Percentiles rank a stretch among this genome's conserved stretches.
Evolutionary conservation across 1,140 invertebrate species (phyloP).

Genomic region (Aphis craccivora): DNA sequence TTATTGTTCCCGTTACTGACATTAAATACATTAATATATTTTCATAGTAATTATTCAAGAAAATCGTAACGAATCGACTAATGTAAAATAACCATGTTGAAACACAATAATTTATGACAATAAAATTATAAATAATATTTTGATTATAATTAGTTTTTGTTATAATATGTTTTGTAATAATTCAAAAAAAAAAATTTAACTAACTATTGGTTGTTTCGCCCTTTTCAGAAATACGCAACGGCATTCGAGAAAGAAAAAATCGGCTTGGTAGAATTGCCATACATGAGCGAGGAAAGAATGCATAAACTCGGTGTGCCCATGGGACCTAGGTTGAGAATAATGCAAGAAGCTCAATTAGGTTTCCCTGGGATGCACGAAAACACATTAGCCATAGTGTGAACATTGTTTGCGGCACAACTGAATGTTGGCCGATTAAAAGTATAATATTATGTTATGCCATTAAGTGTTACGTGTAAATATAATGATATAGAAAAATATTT

Average conservation of each 20-base stretch:
- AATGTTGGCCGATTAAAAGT: conserved; percentile 43
- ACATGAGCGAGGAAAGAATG: conserved; percentile 87
- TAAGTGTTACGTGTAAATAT: conserved; percentile 47
- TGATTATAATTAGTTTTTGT: neutral
- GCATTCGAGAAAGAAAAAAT: conserved; percentile 88
- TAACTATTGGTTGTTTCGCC: conserved; percentile 59
- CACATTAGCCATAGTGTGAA: conserved; percentile 62
- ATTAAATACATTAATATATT: too few relatives aligned
- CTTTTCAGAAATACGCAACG: conserved; percentile 83
- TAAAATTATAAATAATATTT: neutral
- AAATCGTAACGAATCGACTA: too few relatives aligned
- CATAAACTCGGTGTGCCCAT: conserved; percentile 89
- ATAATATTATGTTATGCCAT: conserved; percentile 43
- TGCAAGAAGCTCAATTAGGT: conserved; percentile 82
- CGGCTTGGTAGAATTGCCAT: conserved; percentile 90
- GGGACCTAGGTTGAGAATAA: conserved; percentile 84
- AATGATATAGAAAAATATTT: conserved; percentile 9
- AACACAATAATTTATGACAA: neutral
- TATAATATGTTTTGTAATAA: neutral
- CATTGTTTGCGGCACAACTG: conserved; percentile 34
- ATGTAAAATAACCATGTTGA: too few relatives aligned
- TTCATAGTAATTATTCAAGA: too few relatives aligned
- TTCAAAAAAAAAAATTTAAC: neutral
- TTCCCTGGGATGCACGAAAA: conserved; percentile 61
- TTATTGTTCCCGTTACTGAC: neutral